Base-by-base conservation (phyloP, 2,888 invertebrate species). In the Carterocephalus palaemon region DNA sequence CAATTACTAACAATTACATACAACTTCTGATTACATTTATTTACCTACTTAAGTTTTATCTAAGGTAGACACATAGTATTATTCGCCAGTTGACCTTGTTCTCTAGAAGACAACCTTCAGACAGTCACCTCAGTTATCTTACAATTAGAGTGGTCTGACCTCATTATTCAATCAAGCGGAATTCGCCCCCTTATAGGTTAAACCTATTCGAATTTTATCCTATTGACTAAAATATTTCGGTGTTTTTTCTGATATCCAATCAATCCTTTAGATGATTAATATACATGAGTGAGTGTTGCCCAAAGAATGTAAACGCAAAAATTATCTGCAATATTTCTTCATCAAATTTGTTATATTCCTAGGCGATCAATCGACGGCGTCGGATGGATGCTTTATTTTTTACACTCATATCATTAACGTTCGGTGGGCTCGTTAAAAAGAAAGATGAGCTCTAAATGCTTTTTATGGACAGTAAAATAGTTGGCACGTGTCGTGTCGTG, bases 361-460 rank as follows among this genome's bases (percentile, higher is more conserved):
- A 67, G 67, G 69, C 67, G 69, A 79, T 81, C 71, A 17, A 34
- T 34, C 22, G 36, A 6, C 23, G 22, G 8, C 10, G 20, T 22
- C 10, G 20, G 22, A 16, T 15, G 20, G 32, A 71, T 70, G 67
- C 65, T 77, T 34, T 57, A 57, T 73, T 81, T 74, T 82, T 84
- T 79, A 75, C 67, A 77, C 80, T 72, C 82, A 85, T 83, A 86
- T 85, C 81, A 82, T 79, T 85, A 73, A 77, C 60, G 57, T 54
- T 55, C n/a, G n/a, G n/a, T n/a, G n/a, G n/a, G 77, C 54, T 80
- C 85, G 81, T 88, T 87, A 87, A 86, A 64, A 85, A 83, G 86
- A 88, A 78, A 84, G 82, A 88, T 86, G 86, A 77, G 79, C 81
- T 78, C 74, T 85, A 79, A 82, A 74, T 69, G 70, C 68, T 55